phyloP scores from a whole-genome alignment of 2,113 vertebrate species.

The Charina bottae region DNA sequence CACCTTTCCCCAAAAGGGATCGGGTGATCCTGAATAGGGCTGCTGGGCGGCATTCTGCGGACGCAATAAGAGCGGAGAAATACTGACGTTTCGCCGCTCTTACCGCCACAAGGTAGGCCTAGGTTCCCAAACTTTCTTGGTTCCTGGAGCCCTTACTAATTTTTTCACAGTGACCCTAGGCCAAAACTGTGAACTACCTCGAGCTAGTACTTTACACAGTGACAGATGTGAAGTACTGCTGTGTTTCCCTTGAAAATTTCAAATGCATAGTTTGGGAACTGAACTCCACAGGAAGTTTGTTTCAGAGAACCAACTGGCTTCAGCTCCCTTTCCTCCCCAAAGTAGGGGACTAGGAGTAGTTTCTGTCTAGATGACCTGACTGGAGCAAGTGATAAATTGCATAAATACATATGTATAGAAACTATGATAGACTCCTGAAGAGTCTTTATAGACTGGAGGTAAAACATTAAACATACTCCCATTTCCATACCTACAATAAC shows the following conservation, averaged over 20 bases:
- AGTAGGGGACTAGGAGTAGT: neutral
- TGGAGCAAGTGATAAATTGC: neutral
- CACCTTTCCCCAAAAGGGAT: too few species aligned
- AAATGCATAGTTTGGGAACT: neutral
- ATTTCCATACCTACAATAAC: constrained; percentile 7
- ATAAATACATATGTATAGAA: neutral
- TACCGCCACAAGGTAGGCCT: too few species aligned
- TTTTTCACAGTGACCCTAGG: neutral
- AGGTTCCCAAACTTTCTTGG: neutral
- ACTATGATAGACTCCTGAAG: neutral
- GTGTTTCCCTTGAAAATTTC: neutral
- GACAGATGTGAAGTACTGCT: neutral
- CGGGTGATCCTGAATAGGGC: too few species aligned
- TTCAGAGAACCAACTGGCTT: neutral
- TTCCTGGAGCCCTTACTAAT: neutral
- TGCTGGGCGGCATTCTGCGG: too few species aligned
- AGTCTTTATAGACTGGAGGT: neutral
- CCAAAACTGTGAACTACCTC: neutral
- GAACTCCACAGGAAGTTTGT: neutral
- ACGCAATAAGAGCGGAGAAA: too few species aligned
- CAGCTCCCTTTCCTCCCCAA: neutral
- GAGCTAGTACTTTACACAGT: neutral
- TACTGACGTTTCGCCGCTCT: too few species aligned
- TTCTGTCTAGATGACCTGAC: neutral
- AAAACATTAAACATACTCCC: neutral